phyloP scores from a whole-genome alignment of 2,797 vertebrate genomes.

The Myoxocephalus aenaeus region DNA sequence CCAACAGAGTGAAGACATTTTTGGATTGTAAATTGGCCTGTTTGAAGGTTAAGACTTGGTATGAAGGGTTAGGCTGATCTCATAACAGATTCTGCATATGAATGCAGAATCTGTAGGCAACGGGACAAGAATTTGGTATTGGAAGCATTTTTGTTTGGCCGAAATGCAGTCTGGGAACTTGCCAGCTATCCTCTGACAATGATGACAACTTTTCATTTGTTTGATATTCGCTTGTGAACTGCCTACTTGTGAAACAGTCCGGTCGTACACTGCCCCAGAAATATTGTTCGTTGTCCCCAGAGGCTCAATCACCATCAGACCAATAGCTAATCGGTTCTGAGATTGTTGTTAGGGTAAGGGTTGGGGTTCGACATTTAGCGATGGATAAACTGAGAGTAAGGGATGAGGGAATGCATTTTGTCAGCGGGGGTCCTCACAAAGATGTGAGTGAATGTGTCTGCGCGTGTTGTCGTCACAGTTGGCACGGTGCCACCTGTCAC shows the following conservation, averaged over 20 bases:
- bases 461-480: neutral
- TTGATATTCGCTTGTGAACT: neutral
- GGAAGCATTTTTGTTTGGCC: neutral
- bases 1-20: neutral
- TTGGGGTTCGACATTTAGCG: neutral
- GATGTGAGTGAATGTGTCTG: neutral
- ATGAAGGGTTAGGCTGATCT: neutral
- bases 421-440: neutral
- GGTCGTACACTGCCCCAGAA: neutral
- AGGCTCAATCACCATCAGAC: neutral
- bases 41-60: neutral
- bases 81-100: neutral
- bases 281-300: fast-evolving
- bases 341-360: neutral
- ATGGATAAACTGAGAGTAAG: neutral
- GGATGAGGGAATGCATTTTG: neutral
- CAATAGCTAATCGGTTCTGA: neutral
- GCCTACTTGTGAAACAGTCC: neutral
- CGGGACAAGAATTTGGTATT: neutral
- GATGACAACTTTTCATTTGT: neutral
- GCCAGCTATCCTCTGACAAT: neutral
- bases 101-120: neutral
- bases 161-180: neutral
- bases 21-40: neutral
- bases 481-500: slow-evolving; percentile 29